Percentiles rank a stretch among this genome's conserved stretches.
Conservation (phyloP, 2,113 vertebrate species). For the Indicator indicator region DNA sequence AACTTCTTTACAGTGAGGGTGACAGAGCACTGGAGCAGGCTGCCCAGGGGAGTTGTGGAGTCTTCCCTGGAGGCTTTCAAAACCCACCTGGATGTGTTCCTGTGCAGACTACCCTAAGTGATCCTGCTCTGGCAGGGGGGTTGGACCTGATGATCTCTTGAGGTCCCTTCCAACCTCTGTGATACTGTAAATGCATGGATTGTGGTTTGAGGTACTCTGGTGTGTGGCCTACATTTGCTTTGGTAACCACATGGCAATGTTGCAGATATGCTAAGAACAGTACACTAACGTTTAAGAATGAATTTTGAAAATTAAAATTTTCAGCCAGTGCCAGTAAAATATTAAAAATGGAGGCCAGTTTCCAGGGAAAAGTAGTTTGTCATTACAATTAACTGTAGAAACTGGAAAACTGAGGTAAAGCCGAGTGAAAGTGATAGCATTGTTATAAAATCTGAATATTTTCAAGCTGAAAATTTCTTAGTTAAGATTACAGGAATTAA, state of each 20-base stretch:
- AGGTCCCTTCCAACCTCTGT: too few relatives aligned
- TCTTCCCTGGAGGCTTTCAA: too few relatives aligned
- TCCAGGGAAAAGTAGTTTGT: not conserved
- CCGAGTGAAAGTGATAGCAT: not conserved
- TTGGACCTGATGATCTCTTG: too few relatives aligned
- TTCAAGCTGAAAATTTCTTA: not conserved
- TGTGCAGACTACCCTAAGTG: too few relatives aligned
- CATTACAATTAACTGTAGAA: not conserved
- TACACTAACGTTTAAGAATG: not conserved
- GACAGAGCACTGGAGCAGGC: too few relatives aligned
- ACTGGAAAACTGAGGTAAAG: not conserved
- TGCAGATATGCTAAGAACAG: not conserved
- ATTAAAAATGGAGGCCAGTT: not conserved
- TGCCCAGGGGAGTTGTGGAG: too few relatives aligned
- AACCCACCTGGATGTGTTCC: too few relatives aligned
- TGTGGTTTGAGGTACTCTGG: not conserved
- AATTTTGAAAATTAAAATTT: not conserved
- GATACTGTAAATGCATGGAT: not conserved
- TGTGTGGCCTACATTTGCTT: not conserved
- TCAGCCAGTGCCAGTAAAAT: not conserved
- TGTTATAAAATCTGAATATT: not conserved
- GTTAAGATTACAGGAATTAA: not conserved
- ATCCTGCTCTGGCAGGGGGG: too few relatives aligned
- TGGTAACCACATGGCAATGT: not conserved
- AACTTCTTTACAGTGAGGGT: too few relatives aligned